Evolutionary conservation across 2,888 invertebrate genomes (phyloP), one percentile per base, ranked within the genome.

Genomic region (Endotricha flammealis): DNA sequence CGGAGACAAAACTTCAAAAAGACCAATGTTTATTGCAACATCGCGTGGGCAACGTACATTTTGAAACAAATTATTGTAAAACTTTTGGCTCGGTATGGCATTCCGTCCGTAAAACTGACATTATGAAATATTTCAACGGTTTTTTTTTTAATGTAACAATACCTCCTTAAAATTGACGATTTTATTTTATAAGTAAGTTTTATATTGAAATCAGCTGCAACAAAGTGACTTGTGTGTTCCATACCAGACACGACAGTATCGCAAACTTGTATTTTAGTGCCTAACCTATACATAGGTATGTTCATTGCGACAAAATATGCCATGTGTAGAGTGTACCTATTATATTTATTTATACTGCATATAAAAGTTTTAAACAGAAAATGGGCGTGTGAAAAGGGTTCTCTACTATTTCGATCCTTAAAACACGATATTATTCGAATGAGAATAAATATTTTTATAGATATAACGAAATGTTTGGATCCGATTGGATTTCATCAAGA

Each of bases 391-490:
- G 16, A 9, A 25, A 31, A 22, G 31, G 20, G 12, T 31, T 9
- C 13, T 17, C 16, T 1, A 2, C 11, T 9, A 12, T 27, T 10
- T 11, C 24, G 12, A 37, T 49, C 50, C 48, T 46, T 48, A 57
- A 54, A 54, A 59, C 56, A 53, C 50, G 47, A 54, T 60, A 66
- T 64, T 60, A 64, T 58, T 61, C 52, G 49, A 45, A 48, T 54
- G 12, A 22, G 12, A 53, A 51, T 50, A 57, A 57, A 69, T 66
- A 72, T 73, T 74, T n/a, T 70, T 75, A 75, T 72, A 58, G 64
- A 62, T 57, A 60, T 56, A 53, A 58, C 49, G 51, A 64, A 59
- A 46, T 57, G 46, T 57, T 63, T 57, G 43, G 42, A 49, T 53
- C 50, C 50, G 64, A 64, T 70, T 64, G 61, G 55, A 44, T 57